A percentile compares a stretch with the other conserved stretches of the same genome.
phyloP scores from a whole-genome alignment of 2,797 vertebrate species.

The Molossus molossus region DNA sequence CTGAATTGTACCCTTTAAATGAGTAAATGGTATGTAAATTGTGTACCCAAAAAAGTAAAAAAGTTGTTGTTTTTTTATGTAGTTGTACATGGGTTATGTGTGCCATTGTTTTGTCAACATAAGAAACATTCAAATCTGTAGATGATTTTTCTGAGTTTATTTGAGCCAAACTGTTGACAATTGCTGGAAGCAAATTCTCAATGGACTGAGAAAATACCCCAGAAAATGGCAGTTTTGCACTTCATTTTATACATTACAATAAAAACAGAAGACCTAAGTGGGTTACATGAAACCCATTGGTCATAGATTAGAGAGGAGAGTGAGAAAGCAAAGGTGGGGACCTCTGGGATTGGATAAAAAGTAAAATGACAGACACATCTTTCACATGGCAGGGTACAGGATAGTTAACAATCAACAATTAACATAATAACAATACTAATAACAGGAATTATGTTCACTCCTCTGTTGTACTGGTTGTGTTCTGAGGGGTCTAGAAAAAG shows the following conservation, averaged over 20 bases:
- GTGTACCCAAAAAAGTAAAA: neutral
- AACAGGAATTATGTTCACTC: neutral
- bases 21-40: neutral
- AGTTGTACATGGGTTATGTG: neutral
- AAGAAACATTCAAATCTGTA: neutral
- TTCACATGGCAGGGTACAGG: neutral
- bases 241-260: neutral
- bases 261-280: neutral
- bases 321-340: neutral
- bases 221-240: neutral
- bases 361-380: neutral
- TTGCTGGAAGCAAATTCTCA: neutral
- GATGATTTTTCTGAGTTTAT: neutral
- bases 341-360: neutral
- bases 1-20: neutral
- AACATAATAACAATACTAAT: neutral
- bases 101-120: neutral
- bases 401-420: neutral
- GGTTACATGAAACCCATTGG: neutral
- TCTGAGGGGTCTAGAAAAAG: neutral
- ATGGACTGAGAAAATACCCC: neutral
- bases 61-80: slow-evolving; percentile 4
- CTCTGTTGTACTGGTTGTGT: neutral
- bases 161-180: neutral
- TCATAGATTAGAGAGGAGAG: neutral